A percentile compares a stretch with the other conserved stretches of the same genome.
phyloP scores from a whole-genome alignment of 23 tunicate species.

The Corella eumyota region DNA sequence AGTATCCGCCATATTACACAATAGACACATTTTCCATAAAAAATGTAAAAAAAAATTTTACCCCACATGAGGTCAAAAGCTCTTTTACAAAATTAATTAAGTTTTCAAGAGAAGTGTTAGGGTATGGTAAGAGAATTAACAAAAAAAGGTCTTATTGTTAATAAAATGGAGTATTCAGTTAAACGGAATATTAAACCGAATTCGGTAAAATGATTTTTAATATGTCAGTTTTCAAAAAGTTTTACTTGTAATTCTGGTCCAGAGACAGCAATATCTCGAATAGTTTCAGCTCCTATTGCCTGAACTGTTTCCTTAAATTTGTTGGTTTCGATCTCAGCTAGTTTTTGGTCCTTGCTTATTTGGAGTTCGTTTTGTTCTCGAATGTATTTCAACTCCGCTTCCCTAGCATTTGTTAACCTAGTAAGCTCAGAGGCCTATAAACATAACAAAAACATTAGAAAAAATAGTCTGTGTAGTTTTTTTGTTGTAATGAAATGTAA shows the following conservation, averaged over 20 bases:
- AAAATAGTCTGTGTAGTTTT: background rate
- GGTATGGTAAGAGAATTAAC: no score
- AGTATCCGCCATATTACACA: no score
- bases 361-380: conserved; percentile 74
- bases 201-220: no score
- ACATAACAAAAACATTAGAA: background rate
- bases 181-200: no score
- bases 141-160: no score
- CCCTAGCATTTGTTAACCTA: conserved; percentile 47
- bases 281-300: conserved; percentile 89
- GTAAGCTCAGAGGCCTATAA: conserved; percentile 60
- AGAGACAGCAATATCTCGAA: conserved; percentile 78
- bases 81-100: no score
- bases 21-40: no score
- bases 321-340: conserved; percentile 63
- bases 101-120: no score
- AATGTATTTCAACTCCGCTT: conserved; percentile 57
- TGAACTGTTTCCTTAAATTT: conserved; percentile 65
- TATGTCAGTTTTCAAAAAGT: no score
- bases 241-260: conserved; percentile 84
- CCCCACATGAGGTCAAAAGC: no score
- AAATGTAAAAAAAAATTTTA: no score
- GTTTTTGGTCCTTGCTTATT: conserved; percentile 34
- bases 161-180: no score
- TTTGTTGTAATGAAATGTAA: background rate